Evolutionary conservation across 2,888 invertebrate genomes (phyloP).

Genomic region (Agrochola macilenta): DNA sequence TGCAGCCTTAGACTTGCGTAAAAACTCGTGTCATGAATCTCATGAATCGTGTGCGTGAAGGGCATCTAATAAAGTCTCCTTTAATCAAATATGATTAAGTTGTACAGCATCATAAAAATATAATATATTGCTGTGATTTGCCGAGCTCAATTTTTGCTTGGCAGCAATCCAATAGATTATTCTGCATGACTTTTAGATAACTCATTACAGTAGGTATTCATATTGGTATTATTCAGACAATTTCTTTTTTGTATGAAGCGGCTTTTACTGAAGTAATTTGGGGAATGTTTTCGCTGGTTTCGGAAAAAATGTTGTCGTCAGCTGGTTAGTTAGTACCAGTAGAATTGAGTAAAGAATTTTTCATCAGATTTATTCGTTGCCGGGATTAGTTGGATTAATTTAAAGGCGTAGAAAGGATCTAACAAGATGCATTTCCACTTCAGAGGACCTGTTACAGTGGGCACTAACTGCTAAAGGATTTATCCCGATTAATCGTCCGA

Average conservation of each 20-base stretch:
- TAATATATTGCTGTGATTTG: slow-evolving; percentile 38
- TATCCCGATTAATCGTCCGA: not conserved
- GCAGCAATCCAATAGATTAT: slow-evolving; percentile 62
- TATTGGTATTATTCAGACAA: slow-evolving; percentile 53
- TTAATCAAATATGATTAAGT: slow-evolving; percentile 57
- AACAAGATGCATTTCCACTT: not conserved
- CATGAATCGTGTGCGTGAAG: slow-evolving; percentile 48
- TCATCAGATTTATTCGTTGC: not conserved
- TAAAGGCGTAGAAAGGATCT: not conserved
- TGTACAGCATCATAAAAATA: slow-evolving; percentile 56
- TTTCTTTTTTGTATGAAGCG: slow-evolving; percentile 60
- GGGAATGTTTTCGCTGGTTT: slow-evolving; percentile 41
- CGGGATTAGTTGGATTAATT: not conserved
- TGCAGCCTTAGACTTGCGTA: too few relatives aligned
- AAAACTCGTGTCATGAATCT: slow-evolving; percentile 51
- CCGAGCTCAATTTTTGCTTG: slow-evolving; percentile 50
- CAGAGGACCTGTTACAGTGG: not conserved
- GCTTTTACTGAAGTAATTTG: slow-evolving; percentile 51
- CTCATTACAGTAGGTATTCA: slow-evolving; percentile 52
- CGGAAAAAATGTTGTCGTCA: slow-evolving; percentile 36
- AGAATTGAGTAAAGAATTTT: not conserved
- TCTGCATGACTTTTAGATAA: slow-evolving; percentile 57
- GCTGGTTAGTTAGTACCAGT: slow-evolving; percentile 14
- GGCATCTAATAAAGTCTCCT: slow-evolving; percentile 54
- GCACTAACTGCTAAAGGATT: not conserved